Percentiles rank a stretch among this genome's conserved stretches.
Conservation (phyloP, 2,797 vertebrate species). For the Serranus cabrilla region DNA sequence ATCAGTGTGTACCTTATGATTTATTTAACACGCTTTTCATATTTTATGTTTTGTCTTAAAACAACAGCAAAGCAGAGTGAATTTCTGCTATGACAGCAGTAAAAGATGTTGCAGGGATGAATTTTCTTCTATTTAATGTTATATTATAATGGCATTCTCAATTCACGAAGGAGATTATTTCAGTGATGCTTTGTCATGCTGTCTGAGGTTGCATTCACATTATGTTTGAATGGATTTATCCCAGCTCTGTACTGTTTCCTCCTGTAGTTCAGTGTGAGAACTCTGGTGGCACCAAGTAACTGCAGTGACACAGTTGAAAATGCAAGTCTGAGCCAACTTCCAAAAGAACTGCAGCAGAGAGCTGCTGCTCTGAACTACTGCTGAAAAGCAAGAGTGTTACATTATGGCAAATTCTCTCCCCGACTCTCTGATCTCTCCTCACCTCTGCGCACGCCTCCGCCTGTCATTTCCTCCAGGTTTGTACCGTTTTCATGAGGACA, state of each 20-base stretch:
- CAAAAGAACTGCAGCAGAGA: constrained; percentile 6
- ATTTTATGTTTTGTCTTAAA: constrained; percentile 68
- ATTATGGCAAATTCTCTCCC: constrained; percentile 3
- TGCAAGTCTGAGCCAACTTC: constrained; percentile 7
- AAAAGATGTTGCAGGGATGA: constrained; percentile 24
- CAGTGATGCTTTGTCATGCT: background rate
- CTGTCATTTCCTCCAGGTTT: constrained; percentile 66
- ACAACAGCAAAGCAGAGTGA: constrained; percentile 48
- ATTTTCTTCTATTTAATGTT: constrained; percentile 33
- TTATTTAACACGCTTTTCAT: constrained; percentile 72
- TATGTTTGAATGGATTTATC: constrained; percentile 2
- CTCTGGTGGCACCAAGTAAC: background rate
- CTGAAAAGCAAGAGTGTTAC: constrained; percentile 15
- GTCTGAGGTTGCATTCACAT: background rate
- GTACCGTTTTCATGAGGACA: constrained; percentile 75
- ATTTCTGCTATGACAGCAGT: constrained; percentile 38
- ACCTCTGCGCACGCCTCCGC: background rate
- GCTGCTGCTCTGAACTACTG: background rate
- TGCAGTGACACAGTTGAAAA: constrained; percentile 15
- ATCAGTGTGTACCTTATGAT: constrained; percentile 60
- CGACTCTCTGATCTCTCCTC: constrained; percentile 17
- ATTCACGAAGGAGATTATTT: constrained; percentile 24
- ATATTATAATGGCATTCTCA: constrained; percentile 20
- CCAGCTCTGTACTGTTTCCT: constrained; percentile 2
- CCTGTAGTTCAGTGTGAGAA: background rate